Conservation (phyloP, 2,888 invertebrate species). For the Schizotus pectinicornis region DNA sequence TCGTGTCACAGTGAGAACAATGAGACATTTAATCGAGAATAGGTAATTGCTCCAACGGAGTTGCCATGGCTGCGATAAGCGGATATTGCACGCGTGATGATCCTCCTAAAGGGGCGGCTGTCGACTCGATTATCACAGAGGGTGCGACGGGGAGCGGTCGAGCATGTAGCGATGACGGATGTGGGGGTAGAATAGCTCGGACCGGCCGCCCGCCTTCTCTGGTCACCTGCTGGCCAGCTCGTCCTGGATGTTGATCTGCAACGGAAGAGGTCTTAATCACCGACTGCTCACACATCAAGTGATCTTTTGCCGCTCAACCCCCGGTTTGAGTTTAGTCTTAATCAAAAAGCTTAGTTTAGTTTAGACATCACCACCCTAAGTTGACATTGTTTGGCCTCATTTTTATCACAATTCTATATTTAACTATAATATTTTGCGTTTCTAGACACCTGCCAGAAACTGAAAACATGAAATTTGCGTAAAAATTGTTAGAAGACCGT, state of each 20-base stretch:
- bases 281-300: too few species aligned
- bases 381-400: too few species aligned
- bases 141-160: slow-evolving; percentile 48
- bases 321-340: too few species aligned
- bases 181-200: slow-evolving; percentile 37
- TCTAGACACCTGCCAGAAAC: not conserved
- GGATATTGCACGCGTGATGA: slow-evolving; percentile 23
- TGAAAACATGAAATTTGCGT: not conserved
- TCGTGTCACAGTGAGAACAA: slow-evolving; percentile 15
- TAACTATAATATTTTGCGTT: too few species aligned
- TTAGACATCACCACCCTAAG: too few species aligned
- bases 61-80: slow-evolving; percentile 26
- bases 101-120: slow-evolving; percentile 9
- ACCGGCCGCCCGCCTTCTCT: slow-evolving; percentile 41
- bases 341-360: too few species aligned
- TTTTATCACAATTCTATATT: too few species aligned
- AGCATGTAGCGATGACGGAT: slow-evolving; percentile 44
- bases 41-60: slow-evolving; percentile 17
- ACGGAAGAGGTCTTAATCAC: not conserved
- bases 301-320: too few species aligned
- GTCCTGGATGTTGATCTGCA: slow-evolving; percentile 54
- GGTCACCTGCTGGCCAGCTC: slow-evolving; percentile 52
- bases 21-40: slow-evolving; percentile 15
- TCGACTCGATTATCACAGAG: slow-evolving; percentile 47
- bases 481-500: not conserved